phyloP scores from a whole-genome alignment of 1,140 invertebrate species.

The Diachasma alloeum region DNA sequence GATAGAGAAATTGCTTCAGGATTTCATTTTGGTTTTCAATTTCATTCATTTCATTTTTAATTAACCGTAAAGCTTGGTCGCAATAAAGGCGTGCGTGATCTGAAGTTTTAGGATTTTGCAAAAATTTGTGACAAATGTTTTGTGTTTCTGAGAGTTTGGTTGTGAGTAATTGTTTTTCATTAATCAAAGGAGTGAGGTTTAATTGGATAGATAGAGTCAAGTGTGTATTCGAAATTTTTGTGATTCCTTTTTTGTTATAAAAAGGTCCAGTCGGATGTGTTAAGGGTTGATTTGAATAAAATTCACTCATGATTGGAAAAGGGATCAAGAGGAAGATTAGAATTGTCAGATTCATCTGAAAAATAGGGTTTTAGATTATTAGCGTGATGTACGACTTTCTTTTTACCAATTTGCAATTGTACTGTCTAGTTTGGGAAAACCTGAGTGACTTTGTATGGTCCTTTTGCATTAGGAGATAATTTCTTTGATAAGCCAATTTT shows the following conservation, averaged over 20 bases:
- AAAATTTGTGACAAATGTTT: not conserved
- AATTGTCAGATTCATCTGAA: conserved; percentile 20
- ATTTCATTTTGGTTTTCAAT: conserved; percentile 31
- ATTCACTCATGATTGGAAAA: not conserved
- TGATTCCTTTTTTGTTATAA: conserved; percentile 31
- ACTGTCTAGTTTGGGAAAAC: conserved; percentile 47
- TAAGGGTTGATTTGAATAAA: not conserved
- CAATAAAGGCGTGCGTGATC: conserved; percentile 18
- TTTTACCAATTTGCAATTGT: conserved; percentile 23
- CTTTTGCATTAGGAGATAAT: conserved; percentile 30
- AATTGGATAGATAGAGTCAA: conserved; percentile 30
- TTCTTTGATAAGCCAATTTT: too few relatives aligned
- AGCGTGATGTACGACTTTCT: conserved; percentile 29
- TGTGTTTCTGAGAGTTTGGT: not conserved
- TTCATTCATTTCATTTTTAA: conserved; percentile 15
- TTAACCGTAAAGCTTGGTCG: conserved; percentile 11
- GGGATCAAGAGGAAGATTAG: conserved; percentile 21
- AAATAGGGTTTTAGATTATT: conserved; percentile 35
- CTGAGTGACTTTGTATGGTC: conserved; percentile 47
- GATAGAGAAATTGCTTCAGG: conserved; percentile 27
- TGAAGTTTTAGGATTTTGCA: not conserved
- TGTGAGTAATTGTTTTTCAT: not conserved
- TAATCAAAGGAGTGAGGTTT: conserved; percentile 29
- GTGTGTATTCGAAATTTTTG: conserved; percentile 23
- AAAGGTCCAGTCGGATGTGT: conserved; percentile 26